Evolutionary conservation across 2,113 vertebrate genomes (phyloP).

Genomic region (Thalassoma bifasciatum): DNA sequence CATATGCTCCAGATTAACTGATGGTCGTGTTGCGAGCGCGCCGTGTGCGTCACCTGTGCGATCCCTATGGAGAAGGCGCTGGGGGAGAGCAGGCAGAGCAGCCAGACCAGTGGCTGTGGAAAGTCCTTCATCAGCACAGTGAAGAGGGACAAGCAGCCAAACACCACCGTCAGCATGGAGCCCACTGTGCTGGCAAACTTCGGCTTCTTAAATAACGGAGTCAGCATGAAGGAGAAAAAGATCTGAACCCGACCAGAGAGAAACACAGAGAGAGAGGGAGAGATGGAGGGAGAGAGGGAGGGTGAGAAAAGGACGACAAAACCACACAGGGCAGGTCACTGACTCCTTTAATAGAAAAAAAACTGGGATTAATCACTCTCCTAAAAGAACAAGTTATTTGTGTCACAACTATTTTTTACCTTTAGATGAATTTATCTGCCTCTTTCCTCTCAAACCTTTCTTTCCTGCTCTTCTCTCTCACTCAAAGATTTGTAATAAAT

Average conservation of each 20-base stretch:
- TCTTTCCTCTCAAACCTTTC: too few relatives aligned
- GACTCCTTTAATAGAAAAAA: too few relatives aligned
- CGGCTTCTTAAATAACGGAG: constrained; percentile 95
- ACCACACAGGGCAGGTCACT: too few relatives aligned
- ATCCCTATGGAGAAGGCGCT: constrained; percentile 94
- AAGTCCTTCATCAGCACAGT: constrained; percentile 92
- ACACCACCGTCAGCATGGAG: constrained; percentile 91
- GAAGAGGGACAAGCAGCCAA: constrained; percentile 92
- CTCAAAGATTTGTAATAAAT: too few relatives aligned
- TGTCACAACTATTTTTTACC: too few relatives aligned
- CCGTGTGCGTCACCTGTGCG: constrained; percentile 86
- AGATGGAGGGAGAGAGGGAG: not conserved
- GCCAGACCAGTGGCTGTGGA: constrained; percentile 91
- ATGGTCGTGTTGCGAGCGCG: not conserved
- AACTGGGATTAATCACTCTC: too few relatives aligned
- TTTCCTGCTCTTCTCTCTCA: too few relatives aligned
- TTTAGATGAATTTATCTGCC: too few relatives aligned
- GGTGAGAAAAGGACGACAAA: too few relatives aligned
- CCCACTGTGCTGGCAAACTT: constrained; percentile 95
- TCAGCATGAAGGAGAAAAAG: constrained; percentile 97
- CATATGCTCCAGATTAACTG: not conserved
- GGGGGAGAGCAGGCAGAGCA: constrained; percentile 93
- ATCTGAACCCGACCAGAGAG: constrained; percentile 81
- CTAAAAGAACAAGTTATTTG: too few relatives aligned
- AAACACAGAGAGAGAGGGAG: not conserved